phyloP scores from a whole-genome alignment of 1,140 invertebrate genomes.

The Temnothorax longispinosus region DNA sequence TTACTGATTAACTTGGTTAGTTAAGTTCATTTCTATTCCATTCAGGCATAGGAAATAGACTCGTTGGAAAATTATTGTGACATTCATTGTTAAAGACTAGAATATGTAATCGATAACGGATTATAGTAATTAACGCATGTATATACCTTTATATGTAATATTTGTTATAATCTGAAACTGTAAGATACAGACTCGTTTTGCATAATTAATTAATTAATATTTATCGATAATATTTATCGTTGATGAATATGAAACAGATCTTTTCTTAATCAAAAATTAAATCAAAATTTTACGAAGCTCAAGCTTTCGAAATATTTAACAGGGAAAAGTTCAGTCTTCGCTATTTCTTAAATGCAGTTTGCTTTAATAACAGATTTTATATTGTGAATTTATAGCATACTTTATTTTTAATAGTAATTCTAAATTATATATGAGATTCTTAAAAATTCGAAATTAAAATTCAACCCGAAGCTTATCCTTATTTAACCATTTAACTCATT shows the following conservation, averaged over 20 bases:
- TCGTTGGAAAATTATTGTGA: slow-evolving; percentile 27
- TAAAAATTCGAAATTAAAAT: not conserved
- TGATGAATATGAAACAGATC: not conserved
- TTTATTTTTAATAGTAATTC: not conserved
- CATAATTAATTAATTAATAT: too few relatives aligned
- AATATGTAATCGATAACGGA: not conserved
- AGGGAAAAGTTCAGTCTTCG: not conserved
- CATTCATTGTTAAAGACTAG: slow-evolving; percentile 6
- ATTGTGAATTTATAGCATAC: not conserved
- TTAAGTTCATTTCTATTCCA: not conserved
- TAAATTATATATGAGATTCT: not conserved
- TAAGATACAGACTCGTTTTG: not conserved
- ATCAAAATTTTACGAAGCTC: not conserved
- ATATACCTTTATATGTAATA: too few relatives aligned
- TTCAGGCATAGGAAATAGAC: slow-evolving; percentile 30
- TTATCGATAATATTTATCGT: not conserved
- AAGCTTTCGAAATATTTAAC: not conserved
- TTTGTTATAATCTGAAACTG: not conserved
- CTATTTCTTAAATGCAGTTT: not conserved
- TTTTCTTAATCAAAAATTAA: not conserved
- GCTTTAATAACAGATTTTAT: not conserved
- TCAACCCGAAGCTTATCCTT: not conserved
- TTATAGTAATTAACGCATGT: not conserved
- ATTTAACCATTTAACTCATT: too few relatives aligned
- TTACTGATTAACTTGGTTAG: slow-evolving; percentile 39